Conservation (phyloP, 2,797 vertebrate species). For the Trachurus trachurus region DNA sequence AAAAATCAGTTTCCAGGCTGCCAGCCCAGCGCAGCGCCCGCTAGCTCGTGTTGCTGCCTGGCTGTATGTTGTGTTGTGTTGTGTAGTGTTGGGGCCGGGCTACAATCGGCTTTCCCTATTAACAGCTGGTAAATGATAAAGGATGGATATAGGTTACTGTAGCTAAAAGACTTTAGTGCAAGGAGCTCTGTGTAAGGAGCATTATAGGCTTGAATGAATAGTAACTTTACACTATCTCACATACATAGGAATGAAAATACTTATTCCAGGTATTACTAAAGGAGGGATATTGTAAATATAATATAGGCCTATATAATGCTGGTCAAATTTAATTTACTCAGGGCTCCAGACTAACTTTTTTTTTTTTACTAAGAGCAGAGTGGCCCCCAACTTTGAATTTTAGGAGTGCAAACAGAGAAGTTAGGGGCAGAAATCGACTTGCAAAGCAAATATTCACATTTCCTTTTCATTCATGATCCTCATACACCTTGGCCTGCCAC, state of each 20-base stretch:
- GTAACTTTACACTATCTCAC: not conserved
- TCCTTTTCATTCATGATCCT: too few species aligned
- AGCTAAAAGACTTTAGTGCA: constrained; percentile 33
- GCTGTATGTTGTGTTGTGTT: constrained; percentile 20
- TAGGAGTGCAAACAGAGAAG: too few species aligned
- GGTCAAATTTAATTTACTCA: constrained; percentile 1
- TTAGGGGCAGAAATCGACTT: too few species aligned
- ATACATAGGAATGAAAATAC: not conserved
- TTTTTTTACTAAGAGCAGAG: too few species aligned
- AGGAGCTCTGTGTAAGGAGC: not conserved
- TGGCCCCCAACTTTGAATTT: too few species aligned
- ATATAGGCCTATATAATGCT: not conserved
- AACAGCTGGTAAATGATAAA: constrained; percentile 56
- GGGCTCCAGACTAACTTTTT: too few species aligned
- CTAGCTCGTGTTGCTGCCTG: constrained; percentile 58
- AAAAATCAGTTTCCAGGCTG: constrained; percentile 25
- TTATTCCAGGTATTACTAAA: too few species aligned
- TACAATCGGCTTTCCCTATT: constrained; percentile 51
- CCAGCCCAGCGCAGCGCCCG: constrained; percentile 27
- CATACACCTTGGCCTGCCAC: too few species aligned
- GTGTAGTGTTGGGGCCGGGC: constrained; percentile 56
- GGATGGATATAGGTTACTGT: constrained; percentile 30
- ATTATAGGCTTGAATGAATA: not conserved
- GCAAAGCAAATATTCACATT: too few species aligned
- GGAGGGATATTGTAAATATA: not conserved